phyloP scores from a whole-genome alignment of 2,888 invertebrate genomes.

The Chorisops tibialis region DNA sequence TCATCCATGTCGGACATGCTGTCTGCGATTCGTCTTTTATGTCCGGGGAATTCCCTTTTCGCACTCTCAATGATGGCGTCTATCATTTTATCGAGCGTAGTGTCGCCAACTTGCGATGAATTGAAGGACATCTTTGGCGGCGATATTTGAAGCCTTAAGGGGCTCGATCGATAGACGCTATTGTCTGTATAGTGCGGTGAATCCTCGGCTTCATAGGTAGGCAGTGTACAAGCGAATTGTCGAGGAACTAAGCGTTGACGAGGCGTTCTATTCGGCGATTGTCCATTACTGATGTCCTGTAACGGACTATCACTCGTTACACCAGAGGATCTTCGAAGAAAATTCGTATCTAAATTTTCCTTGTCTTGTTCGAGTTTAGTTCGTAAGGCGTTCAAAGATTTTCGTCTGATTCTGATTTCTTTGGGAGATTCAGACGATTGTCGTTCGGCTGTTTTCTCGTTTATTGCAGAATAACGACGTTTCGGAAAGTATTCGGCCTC shows the following conservation, averaged over 20 bases:
- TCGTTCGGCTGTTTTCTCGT: neutral
- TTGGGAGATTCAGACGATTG: neutral
- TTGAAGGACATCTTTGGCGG: constrained; percentile 40
- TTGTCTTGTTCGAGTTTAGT: constrained; percentile 42
- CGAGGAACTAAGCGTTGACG: constrained; percentile 14
- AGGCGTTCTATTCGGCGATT: constrained; percentile 42
- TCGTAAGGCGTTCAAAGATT: constrained; percentile 30
- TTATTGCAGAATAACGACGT: constrained; percentile 13
- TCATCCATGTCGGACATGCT: neutral
- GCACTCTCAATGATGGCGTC: constrained; percentile 52
- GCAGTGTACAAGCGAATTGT: constrained; percentile 34
- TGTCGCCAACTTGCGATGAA: constrained; percentile 50
- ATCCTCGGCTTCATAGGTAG: constrained; percentile 35
- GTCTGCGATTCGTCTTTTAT: constrained; percentile 10
- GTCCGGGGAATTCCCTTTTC: constrained; percentile 39
- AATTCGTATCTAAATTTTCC: constrained; percentile 48
- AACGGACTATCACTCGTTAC: constrained; percentile 44
- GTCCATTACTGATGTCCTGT: constrained; percentile 49
- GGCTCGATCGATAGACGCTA: neutral
- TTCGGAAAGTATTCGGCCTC: constrained; percentile 22
- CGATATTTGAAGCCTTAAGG: constrained; percentile 26
- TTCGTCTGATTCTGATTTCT: constrained; percentile 29
- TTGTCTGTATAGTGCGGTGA: constrained; percentile 28
- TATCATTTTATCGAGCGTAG: constrained; percentile 50
- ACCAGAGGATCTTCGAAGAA: constrained; percentile 45